These are phyloP conservation scores for Okamejei kenojei DNA, from an alignment of 2,797 vertebrate genomes.

Conservation along the genomic window DNA sequence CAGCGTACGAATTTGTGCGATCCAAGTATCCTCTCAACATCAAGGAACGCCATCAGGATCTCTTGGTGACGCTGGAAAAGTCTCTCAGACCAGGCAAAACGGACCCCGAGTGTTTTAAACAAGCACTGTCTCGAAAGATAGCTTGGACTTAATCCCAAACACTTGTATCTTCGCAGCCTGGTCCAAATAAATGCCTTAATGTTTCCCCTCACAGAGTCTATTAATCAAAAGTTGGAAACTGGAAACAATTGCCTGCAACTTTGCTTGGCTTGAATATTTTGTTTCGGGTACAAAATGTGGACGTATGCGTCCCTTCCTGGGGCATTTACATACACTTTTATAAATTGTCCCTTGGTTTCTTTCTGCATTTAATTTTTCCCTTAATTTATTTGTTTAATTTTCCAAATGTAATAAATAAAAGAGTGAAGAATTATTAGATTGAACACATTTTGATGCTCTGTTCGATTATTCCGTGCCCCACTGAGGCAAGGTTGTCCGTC, in stretches of 20 bases:
- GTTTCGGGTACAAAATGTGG: neutral
- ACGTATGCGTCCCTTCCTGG: neutral
- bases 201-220: neutral
- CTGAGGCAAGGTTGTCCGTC: too few species aligned
- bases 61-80: conserved; percentile 67
- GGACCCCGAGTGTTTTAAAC: conserved; percentile 63
- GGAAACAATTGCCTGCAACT: neutral
- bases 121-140: conserved; percentile 67
- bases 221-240: neutral
- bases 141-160: conserved; percentile 63
- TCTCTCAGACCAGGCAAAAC: conserved; percentile 57
- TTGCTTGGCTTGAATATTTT: conserved; percentile 10
- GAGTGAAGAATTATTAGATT: too few species aligned
- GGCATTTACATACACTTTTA: conserved; percentile 14
- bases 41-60: conserved; percentile 63
- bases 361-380: neutral
- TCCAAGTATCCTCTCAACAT: conserved; percentile 67
- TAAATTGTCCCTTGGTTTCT: neutral
- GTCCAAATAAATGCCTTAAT: conserved; percentile 28
- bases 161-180: conserved; percentile 32
- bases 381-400: neutral
- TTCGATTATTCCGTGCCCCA: too few species aligned
- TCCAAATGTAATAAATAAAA: neutral
- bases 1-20: conserved; percentile 67
- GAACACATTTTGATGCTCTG: too few species aligned